Evolutionary conservation across 2,797 vertebrate genomes (phyloP).

Genomic region (Nasua narica): DNA sequence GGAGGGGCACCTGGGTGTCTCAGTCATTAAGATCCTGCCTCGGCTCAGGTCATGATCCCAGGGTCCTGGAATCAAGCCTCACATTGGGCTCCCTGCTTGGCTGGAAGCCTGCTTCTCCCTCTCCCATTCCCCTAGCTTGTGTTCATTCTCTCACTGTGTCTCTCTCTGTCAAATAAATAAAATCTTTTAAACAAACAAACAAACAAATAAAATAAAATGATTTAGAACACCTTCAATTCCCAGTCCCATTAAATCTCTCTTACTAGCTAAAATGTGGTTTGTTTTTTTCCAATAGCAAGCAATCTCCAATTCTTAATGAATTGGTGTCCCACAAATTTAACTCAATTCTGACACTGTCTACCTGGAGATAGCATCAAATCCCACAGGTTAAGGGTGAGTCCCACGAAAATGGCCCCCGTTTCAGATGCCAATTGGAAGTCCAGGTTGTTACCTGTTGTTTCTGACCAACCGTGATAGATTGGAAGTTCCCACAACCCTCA

Average conservation of each 20-base stretch:
- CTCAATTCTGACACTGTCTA: neutral
- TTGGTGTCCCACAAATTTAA: neutral
- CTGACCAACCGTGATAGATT: neutral
- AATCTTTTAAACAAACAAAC: no score
- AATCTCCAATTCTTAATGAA: neutral
- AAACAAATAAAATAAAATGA: neutral
- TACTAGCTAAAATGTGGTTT: neutral
- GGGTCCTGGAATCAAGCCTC: no score
- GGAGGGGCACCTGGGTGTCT: neutral
- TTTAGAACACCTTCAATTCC: neutral
- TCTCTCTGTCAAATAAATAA: no score
- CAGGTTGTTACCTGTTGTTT: neutral
- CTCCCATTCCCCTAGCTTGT: no score
- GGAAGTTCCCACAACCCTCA: neutral
- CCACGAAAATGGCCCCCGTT: neutral
- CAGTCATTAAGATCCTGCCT: no score
- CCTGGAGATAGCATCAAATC: neutral
- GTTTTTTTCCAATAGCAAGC: neutral
- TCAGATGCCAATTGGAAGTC: neutral
- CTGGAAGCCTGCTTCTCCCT: no score
- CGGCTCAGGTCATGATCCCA: no score
- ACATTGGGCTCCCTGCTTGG: no score
- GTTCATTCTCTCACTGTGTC: no score
- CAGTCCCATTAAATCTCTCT: neutral
- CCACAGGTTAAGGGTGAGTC: neutral